These are phyloP conservation scores for Acrocyrtus sp. DNA, from an alignment of 2,888 invertebrate species.

Conservation along the genomic window DNA sequence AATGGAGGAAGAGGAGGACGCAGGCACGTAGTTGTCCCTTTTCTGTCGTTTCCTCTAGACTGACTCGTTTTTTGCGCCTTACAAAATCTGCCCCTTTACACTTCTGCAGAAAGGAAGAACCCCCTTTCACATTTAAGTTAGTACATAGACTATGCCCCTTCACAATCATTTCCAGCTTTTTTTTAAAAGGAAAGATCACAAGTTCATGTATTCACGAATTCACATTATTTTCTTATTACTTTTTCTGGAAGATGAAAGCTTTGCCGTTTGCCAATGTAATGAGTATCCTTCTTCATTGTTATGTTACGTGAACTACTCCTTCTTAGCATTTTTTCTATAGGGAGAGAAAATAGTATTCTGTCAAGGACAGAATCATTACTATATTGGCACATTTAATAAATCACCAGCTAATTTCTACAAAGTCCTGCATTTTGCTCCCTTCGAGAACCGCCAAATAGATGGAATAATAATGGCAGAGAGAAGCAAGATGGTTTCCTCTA, in stretches of 20 bases:
- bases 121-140: background rate
- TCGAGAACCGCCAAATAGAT: no score
- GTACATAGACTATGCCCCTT: background rate
- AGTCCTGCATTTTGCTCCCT: background rate
- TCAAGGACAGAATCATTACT: conserved; percentile 41
- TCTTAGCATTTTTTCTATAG: background rate
- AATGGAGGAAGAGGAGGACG: background rate
- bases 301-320: no score
- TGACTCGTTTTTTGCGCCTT: no score
- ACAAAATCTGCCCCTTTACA: no score
- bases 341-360: background rate
- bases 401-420: conserved; percentile 42
- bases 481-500: no score
- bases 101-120: no score
- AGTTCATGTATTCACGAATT: background rate
- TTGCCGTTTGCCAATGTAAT: no score
- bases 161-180: background rate
- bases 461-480: no score
- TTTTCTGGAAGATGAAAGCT: background rate
- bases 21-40: background rate
- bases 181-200: no score
- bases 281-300: no score
- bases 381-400: conserved; percentile 47
- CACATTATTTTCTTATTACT: background rate
- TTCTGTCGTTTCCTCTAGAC: no score